Percentiles rank a stretch among this genome's conserved stretches.
phyloP scores from a whole-genome alignment of 1,140 invertebrate species.

The Asbolus verrucosus region DNA sequence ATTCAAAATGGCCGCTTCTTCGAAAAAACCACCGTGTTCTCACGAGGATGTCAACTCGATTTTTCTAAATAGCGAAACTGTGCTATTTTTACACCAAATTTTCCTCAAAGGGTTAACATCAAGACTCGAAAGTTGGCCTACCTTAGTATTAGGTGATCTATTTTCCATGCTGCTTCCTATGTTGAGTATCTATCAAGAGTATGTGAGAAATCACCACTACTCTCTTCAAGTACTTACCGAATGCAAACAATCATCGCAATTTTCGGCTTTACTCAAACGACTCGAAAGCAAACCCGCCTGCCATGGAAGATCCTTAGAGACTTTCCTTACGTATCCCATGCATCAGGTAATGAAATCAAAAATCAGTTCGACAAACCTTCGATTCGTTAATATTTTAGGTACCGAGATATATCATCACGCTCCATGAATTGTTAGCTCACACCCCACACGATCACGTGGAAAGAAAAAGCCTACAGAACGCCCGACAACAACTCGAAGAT shows the following conservation, averaged over 20 bases:
- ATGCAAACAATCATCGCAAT: constrained; percentile 89
- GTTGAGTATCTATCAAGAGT: constrained; percentile 95
- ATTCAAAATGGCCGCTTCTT: constrained; percentile 94
- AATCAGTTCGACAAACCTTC: not conserved
- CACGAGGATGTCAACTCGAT: constrained; percentile 97
- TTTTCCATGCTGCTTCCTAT: constrained; percentile 95
- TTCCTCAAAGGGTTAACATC: constrained; percentile 94
- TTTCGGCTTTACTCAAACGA: constrained; percentile 83
- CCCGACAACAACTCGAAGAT: constrained; percentile 89
- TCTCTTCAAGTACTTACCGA: constrained; percentile 94
- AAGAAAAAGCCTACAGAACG: constrained; percentile 88
- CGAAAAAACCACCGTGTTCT: constrained; percentile 91
- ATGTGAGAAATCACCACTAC: constrained; percentile 94
- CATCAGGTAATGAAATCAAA: constrained; percentile 80
- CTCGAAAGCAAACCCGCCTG: constrained; percentile 87
- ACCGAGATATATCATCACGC: constrained; percentile 91
- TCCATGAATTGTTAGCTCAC: constrained; percentile 91
- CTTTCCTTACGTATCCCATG: constrained; percentile 95
- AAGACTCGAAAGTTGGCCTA: constrained; percentile 93
- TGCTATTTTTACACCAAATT: constrained; percentile 95
- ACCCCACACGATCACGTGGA: constrained; percentile 97
- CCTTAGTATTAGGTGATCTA: constrained; percentile 90
- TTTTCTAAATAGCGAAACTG: constrained; percentile 94
- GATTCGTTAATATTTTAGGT: constrained; percentile 72
- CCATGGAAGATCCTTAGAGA: constrained; percentile 87